Evolutionary conservation across 2,113 vertebrate genomes (phyloP).

Genomic region (Nansenia antarctica): DNA sequence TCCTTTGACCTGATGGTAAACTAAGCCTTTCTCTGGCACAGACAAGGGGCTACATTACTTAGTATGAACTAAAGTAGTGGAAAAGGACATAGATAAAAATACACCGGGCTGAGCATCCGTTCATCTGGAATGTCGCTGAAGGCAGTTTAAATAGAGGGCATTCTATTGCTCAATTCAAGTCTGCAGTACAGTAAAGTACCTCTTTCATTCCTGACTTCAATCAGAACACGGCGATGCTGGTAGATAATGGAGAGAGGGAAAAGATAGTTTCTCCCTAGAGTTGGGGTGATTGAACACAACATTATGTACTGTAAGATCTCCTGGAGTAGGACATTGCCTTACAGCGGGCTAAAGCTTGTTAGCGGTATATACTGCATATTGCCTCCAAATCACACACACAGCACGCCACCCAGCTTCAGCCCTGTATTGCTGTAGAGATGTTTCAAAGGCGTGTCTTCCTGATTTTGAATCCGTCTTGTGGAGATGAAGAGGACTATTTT

Average conservation of each 20-base stretch:
- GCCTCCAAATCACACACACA: too few species aligned
- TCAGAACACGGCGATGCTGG: neutral
- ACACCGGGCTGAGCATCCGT: neutral
- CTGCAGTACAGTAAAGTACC: too few species aligned
- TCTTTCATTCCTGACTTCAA: too few species aligned
- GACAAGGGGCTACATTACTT: neutral
- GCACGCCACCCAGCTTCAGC: too few species aligned
- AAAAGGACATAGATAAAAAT: neutral
- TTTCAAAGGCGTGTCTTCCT: too few species aligned
- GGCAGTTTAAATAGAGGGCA: neutral
- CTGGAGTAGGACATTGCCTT: neutral
- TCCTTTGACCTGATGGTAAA: neutral
- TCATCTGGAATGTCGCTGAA: neutral
- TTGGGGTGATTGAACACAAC: neutral
- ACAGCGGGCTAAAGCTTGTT: too few species aligned
- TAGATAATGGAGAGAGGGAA: neutral
- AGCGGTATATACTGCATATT: too few species aligned
- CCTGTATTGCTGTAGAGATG: too few species aligned
- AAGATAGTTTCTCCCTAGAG: neutral
- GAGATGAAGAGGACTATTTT: too few species aligned
- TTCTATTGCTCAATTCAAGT: conserved; percentile 1
- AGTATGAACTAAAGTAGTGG: neutral
- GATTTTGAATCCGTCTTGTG: too few species aligned
- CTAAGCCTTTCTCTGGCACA: neutral
- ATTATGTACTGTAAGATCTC: neutral